phyloP scores from a whole-genome alignment of 2,113 vertebrate species.

The Casuarius casuarius region DNA sequence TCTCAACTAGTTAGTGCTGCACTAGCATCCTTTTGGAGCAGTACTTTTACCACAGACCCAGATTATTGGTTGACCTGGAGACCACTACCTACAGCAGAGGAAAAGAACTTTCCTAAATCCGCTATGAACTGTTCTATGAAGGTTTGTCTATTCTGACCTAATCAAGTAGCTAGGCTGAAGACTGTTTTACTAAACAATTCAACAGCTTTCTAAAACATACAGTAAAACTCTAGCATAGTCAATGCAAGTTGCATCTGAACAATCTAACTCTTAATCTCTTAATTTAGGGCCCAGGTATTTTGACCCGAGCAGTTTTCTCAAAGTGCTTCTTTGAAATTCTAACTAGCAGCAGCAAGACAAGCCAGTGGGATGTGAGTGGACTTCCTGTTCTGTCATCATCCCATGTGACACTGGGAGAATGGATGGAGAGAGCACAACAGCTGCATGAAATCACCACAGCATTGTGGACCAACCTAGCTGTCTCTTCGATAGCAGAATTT shows the following conservation, averaged over 20 bases:
- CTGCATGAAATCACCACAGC: slow-evolving; percentile 84
- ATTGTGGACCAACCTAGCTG: slow-evolving; percentile 91
- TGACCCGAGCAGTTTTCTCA: slow-evolving; percentile 90
- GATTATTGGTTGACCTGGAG: slow-evolving; percentile 91
- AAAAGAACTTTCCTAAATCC: slow-evolving; percentile 41
- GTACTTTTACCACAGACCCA: slow-evolving; percentile 85
- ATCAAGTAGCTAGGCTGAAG: not conserved
- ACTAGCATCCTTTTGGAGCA: slow-evolving; percentile 87
- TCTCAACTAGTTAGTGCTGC: slow-evolving; percentile 85
- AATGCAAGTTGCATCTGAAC: not conserved
- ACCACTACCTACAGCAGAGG: slow-evolving; percentile 59
- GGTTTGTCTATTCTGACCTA: slow-evolving; percentile 72
- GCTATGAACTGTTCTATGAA: slow-evolving; percentile 66
- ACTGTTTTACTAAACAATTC: not conserved
- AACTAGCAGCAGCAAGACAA: slow-evolving; percentile 77
- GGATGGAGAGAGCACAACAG: slow-evolving; percentile 88
- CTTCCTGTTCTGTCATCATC: slow-evolving; percentile 84
- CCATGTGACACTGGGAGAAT: slow-evolving; percentile 88
- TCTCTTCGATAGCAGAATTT: slow-evolving; percentile 84
- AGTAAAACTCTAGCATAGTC: not conserved
- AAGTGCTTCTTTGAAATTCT: slow-evolving; percentile 91
- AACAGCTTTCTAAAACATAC: not conserved
- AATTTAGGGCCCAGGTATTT: slow-evolving; percentile 88
- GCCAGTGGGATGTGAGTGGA: slow-evolving; percentile 82
- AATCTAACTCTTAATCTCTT: slow-evolving; percentile 59